Base-by-base conservation (phyloP, 1,140 invertebrate genomes). In the Manduca sexta region DNA sequence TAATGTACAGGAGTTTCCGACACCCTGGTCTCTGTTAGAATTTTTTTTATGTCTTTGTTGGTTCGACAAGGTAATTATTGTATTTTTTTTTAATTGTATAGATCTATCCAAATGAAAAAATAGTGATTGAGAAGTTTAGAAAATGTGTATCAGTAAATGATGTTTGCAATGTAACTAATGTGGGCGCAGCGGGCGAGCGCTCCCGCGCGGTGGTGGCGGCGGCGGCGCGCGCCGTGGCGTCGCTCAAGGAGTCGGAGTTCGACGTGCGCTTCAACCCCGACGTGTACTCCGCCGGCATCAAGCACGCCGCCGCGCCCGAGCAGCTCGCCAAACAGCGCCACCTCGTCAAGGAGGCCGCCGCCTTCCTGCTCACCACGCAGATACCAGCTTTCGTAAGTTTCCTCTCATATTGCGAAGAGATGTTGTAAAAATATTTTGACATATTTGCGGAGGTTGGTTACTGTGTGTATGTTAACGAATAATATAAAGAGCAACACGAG, bases 191-290 rank as follows among this genome's bases (percentile, higher is more conserved):
- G 63, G 94, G 95, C 72, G 94, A 96, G 67, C 94, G 91, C 59
- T 96, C 94, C 4, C 93, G 92, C 56, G 94, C 95, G 48, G 96
- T 98, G 35, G 94, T 99, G 0, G 92, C 92, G 56, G 93, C 93
- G 62, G 97, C 97, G 18, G 95, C 96, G 11, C 80, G 90, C 8
- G 93, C 95, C 33, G 97, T 99, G 12, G 95, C 96, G 0, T 99
- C 97, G 2, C 88, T 99, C 2, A 97, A 96, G 72, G 95, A 97
- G 49, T 94, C 91, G 31, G 97, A 98, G 83, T 99, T 99, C 79
- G 96, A 97, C 74, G 94, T 99, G 47, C 90, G 96, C 41, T 99
- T 99, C 83, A 99, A 99, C 87, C 97, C 98, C 0, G 98, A 99
- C 87, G 95, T 98, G 44, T 99, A 95, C 87, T 98, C 97, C 4